Percentiles rank a stretch among this genome's conserved stretches.
phyloP scores from a whole-genome alignment of 2,113 vertebrate species.

The Cinclus cinclus region DNA sequence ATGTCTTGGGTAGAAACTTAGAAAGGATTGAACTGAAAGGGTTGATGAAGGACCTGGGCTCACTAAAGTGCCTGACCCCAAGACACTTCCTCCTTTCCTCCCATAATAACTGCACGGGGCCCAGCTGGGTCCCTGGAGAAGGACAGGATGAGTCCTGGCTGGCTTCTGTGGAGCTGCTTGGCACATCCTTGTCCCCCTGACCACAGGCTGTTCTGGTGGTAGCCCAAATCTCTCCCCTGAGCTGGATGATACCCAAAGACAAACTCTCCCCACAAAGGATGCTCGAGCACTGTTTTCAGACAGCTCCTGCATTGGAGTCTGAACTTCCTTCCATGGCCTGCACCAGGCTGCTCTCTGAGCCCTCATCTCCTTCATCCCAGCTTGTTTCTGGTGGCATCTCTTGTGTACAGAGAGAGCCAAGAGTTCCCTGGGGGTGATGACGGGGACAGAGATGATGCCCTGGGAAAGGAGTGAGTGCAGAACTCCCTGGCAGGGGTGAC shows the following conservation, averaged over 20 bases:
- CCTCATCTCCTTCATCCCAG: background rate
- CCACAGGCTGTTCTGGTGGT: background rate
- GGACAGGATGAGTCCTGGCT: accelerated
- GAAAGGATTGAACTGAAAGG: background rate
- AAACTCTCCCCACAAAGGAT: background rate
- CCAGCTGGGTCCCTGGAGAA: background rate
- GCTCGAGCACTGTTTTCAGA: background rate
- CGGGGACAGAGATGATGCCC: background rate
- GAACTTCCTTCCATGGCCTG: background rate
- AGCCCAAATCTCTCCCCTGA: background rate
- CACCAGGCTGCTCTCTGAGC: background rate
- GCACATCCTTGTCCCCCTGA: background rate
- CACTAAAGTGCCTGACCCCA: background rate
- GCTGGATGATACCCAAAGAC: background rate
- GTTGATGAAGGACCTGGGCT: background rate
- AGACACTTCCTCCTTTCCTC: background rate
- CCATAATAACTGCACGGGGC: accelerated
- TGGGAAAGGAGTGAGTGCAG: background rate
- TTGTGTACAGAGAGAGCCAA: accelerated
- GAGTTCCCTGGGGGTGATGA: background rate
- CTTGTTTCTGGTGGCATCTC: background rate
- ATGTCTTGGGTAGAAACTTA: accelerated
- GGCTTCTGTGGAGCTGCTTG: background rate
- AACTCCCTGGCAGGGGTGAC: background rate
- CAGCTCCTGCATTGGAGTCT: background rate